Evolutionary conservation across 2,797 vertebrate genomes (phyloP).

Genomic region (Chromobotia macracanthus): DNA sequence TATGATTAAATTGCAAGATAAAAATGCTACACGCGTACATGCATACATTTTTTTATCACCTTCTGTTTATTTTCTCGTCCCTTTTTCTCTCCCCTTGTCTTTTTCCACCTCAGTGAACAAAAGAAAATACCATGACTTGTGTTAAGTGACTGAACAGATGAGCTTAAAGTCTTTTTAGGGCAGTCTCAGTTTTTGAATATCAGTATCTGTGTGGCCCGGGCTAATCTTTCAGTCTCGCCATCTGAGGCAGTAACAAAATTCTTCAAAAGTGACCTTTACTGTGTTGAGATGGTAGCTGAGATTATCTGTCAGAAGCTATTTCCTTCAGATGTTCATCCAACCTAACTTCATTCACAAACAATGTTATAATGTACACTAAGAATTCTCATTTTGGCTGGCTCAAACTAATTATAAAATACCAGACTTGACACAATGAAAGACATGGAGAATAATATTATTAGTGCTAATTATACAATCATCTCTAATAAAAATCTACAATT

Average conservation of each 20-base stretch:
- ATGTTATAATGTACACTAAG: neutral
- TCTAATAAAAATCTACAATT: neutral
- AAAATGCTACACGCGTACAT: constrained; percentile 7
- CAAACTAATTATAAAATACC: neutral
- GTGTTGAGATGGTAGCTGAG: constrained; percentile 41
- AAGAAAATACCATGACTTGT: constrained; percentile 37
- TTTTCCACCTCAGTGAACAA: constrained; percentile 66
- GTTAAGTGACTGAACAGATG: constrained; percentile 1
- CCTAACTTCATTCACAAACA: constrained; percentile 5
- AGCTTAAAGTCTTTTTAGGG: constrained; percentile 13
- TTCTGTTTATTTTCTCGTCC: constrained; percentile 67
- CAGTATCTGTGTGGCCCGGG: constrained; percentile 23
- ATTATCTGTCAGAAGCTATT: constrained; percentile 54
- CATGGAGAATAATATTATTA: neutral
- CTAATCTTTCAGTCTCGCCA: constrained; percentile 6
- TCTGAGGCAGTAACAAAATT: constrained; percentile 27
- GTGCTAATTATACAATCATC: neutral
- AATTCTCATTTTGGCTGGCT: neutral
- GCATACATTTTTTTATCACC: constrained; percentile 67
- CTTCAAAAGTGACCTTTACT: constrained; percentile 57
- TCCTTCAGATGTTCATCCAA: constrained; percentile 38
- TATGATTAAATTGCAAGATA: neutral
- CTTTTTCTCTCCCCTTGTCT: constrained; percentile 19
- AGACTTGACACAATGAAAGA: neutral
- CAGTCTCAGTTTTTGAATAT: constrained; percentile 18